A percentile compares a stretch with the other conserved stretches of the same genome.
These are phyloP conservation scores for Bombyx mandarina DNA, from an alignment of 1,140 invertebrate species.

Conservation along the genomic window DNA sequence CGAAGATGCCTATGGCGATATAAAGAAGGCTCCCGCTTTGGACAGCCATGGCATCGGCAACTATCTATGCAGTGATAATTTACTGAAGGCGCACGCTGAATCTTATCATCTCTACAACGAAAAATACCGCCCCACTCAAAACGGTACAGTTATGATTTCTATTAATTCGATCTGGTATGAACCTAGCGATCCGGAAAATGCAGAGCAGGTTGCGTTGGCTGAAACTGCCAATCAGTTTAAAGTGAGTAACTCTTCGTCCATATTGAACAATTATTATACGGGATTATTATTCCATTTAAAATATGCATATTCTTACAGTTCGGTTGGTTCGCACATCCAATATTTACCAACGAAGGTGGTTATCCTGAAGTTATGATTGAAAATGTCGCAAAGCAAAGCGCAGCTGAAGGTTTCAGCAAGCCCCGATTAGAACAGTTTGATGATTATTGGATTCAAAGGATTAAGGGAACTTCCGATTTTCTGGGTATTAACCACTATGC, in stretches of 20 bases:
- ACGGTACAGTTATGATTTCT: conserved; percentile 67
- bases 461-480: conserved; percentile 70
- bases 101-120: conserved; percentile 72
- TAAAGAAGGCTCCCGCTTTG: conserved; percentile 62
- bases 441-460: conserved; percentile 59
- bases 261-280: background rate
- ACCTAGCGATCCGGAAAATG: conserved; percentile 50
- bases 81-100: conserved; percentile 72
- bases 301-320: conserved; percentile 43
- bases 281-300: no score
- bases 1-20: conserved; percentile 71
- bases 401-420: conserved; percentile 52
- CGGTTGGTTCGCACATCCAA: conserved; percentile 75
- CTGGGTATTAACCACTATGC: conserved; percentile 70
- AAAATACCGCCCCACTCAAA: conserved; percentile 60
- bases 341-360: conserved; percentile 73
- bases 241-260: conserved; percentile 23
- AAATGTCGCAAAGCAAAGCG: conserved; percentile 64
- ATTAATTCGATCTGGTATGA: conserved; percentile 69
- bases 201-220: conserved; percentile 55
- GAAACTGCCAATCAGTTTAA: conserved; percentile 69
- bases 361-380: conserved; percentile 74
- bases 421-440: conserved; percentile 68
- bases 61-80: conserved; percentile 72
- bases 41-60: conserved; percentile 67